Conservation (phyloP, 2,797 vertebrate species). For the Apogon talboti region DNA sequence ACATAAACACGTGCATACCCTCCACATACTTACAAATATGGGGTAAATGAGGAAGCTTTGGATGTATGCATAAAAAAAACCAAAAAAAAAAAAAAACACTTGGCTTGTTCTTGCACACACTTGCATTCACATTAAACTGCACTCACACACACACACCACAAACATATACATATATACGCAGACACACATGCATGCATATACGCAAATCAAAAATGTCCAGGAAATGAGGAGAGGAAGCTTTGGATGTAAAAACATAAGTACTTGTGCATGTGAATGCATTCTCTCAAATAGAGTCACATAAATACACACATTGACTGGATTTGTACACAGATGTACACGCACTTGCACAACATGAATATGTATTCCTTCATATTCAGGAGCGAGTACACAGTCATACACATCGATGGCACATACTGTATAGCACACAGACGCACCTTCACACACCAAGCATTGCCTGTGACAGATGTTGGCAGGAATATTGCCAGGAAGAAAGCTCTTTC, state of each 20-base stretch:
- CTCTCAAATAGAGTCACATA: constrained; percentile 50
- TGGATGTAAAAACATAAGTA: constrained; percentile 58
- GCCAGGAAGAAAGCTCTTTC: constrained; percentile 78
- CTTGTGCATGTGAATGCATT: constrained; percentile 53
- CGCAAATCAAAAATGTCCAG: constrained; percentile 58
- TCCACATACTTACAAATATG: constrained; percentile 59
- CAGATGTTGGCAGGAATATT: constrained; percentile 85
- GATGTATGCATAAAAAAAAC: constrained; percentile 41
- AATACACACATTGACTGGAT: constrained; percentile 56
- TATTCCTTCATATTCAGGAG: constrained; percentile 61
- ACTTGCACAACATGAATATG: constrained; percentile 71
- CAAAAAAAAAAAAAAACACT: constrained; percentile 26
- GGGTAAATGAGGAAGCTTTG: constrained; percentile 67
- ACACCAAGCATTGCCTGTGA: constrained; percentile 76
- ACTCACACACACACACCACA: background rate
- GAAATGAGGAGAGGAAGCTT: constrained; percentile 69
- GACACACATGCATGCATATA: constrained; percentile 25
- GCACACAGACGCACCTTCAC: constrained; percentile 66
- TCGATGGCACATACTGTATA: constrained; percentile 57
- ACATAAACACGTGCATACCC: constrained; percentile 9
- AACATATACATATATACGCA: background rate
- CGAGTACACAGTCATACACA: constrained; percentile 52
- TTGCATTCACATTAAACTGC: constrained; percentile 11
- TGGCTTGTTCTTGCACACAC: constrained; percentile 26
- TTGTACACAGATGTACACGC: constrained; percentile 48